These are phyloP conservation scores for Apodemus agrarius DNA, from an alignment of 2,797 vertebrate species.

Conservation along the genomic window DNA sequence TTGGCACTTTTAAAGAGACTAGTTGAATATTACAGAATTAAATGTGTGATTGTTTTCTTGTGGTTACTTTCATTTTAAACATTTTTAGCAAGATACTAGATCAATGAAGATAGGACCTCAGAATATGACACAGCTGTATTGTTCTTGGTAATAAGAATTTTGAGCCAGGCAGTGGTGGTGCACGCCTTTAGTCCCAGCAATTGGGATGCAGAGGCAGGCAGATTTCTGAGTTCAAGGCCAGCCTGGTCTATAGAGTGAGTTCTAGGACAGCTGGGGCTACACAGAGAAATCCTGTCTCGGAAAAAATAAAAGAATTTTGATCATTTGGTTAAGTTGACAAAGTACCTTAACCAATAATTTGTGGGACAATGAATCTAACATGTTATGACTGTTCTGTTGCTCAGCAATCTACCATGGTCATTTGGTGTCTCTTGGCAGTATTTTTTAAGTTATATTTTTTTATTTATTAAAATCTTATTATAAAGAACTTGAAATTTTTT, in stretches of 20 bases:
- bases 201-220: no score
- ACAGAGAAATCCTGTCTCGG: no score
- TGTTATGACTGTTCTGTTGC: not conserved
- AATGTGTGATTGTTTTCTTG: slow-evolving; percentile 31
- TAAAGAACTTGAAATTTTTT: not conserved
- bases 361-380: not conserved
- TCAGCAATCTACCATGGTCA: not conserved
- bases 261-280: no score
- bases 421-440: not conserved
- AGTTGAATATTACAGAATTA: not conserved
- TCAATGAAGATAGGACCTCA: slow-evolving; percentile 3
- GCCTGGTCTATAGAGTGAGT: no score
- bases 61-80: slow-evolving; percentile 28
- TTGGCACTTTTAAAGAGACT: not conserved
- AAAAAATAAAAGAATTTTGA: no score
- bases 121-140: not conserved
- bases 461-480: not conserved
- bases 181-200: no score
- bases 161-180: no score
- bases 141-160: not conserved
- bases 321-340: slow-evolving; percentile 13
- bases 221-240: no score
- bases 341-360: slow-evolving; percentile 13
- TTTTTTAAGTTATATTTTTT: not conserved
- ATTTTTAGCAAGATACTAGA: slow-evolving; percentile 8